These are phyloP conservation scores for Trematomus loennbergii DNA, from an alignment of 2,113 vertebrate genomes.

Conservation along the genomic window DNA sequence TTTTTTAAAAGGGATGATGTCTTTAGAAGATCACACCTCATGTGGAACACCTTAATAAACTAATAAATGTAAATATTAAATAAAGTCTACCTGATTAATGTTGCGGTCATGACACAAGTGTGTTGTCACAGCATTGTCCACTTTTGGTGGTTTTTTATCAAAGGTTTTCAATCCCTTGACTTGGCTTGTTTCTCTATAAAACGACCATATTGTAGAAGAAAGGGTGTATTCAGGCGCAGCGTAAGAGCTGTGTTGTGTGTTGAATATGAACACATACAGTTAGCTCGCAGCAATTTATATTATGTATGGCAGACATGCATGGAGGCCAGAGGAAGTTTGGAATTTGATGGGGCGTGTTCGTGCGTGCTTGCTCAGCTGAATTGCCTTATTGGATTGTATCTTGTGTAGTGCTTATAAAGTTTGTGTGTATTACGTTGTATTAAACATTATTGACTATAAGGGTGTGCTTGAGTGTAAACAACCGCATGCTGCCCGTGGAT, in stretches of 20 bases:
- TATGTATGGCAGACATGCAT: neutral
- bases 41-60: neutral
- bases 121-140: constrained; percentile 10
- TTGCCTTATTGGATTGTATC: constrained; percentile 6
- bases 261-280: neutral
- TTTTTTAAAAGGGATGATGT: constrained; percentile 7
- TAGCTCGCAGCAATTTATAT: neutral
- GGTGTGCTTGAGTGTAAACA: too few species aligned
- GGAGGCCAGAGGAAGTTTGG: neutral
- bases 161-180: neutral
- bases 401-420: constrained; percentile 17
- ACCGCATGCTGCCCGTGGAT: neutral
- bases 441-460: constrained; percentile 31
- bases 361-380: constrained; percentile 3
- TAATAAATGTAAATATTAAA: too few species aligned
- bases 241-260: neutral
- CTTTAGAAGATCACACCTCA: neutral
- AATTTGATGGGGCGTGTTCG: neutral
- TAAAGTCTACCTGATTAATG: constrained; percentile 21
- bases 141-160: neutral
- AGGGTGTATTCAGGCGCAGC: neutral
- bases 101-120: constrained; percentile 17
- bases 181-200: neutral
- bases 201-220: neutral
- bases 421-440: constrained; percentile 7